Evolutionary conservation across 2,113 vertebrate species (phyloP).

Genomic region (Chaetops frenatus): DNA sequence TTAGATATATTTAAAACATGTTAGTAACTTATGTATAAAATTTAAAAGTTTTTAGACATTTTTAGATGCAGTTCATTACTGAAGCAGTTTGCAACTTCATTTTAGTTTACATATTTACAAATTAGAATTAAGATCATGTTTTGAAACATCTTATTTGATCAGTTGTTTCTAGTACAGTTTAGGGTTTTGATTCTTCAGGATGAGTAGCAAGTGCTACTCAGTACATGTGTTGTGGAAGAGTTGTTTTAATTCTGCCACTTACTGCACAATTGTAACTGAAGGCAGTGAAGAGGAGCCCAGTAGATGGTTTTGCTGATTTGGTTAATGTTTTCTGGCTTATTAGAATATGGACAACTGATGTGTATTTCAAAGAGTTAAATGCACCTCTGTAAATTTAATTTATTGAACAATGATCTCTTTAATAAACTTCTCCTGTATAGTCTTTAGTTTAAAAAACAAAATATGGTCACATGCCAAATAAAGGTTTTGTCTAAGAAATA

Average conservation of each 20-base stretch:
- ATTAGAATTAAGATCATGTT: not conserved
- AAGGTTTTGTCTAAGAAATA: constrained; percentile 64
- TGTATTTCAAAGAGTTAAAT: constrained; percentile 57
- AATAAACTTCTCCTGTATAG: constrained; percentile 61
- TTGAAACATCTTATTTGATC: constrained; percentile 32
- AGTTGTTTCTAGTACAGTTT: constrained; percentile 20
- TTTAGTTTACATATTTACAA: constrained; percentile 26
- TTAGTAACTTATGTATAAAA: constrained; percentile 54
- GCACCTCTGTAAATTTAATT: constrained; percentile 63
- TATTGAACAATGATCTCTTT: constrained; percentile 56
- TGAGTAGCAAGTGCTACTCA: constrained; percentile 17
- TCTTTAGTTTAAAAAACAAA: constrained; percentile 64
- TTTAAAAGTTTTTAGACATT: constrained; percentile 1
- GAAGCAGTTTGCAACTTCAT: constrained; percentile 13
- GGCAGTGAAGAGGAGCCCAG: not conserved
- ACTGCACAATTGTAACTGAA: not conserved
- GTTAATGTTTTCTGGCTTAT: not conserved
- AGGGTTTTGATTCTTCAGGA: not conserved
- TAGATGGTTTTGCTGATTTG: not conserved
- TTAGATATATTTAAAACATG: constrained; percentile 46
- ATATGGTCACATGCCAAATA: constrained; percentile 73
- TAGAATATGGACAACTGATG: constrained; percentile 43
- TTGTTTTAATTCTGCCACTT: not conserved
- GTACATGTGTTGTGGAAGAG: not conserved
- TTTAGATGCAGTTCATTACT: constrained; percentile 49